A percentile compares a stretch with the other conserved stretches of the same genome.
phyloP scores from a whole-genome alignment of 2,113 vertebrate genomes.

The Guaruba guarouba region DNA sequence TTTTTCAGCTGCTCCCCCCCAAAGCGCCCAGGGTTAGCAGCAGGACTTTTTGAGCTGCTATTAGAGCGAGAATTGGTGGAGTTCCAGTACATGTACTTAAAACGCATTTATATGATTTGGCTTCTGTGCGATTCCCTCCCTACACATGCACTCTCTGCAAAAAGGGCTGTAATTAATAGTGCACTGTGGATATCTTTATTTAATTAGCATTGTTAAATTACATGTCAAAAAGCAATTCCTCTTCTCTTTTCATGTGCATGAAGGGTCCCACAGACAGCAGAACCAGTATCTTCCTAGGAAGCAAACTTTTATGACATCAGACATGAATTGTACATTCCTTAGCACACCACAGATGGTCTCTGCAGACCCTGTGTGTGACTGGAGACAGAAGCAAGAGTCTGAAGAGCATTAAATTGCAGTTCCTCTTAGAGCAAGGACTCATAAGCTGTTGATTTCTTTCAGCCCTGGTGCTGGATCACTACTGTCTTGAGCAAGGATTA shows the following conservation, averaged over 20 bases:
- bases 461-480: neutral
- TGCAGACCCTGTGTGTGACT: neutral
- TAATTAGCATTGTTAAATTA: neutral
- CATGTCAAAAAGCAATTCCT: neutral
- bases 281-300: neutral
- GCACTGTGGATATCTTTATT: conserved; percentile 23
- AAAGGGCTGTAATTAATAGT: conserved; percentile 27
- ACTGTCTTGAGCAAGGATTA: neutral
- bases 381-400: neutral
- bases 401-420: neutral
- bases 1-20: neutral
- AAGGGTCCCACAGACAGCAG: neutral
- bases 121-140: neutral
- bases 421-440: neutral
- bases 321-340: neutral
- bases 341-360: neutral
- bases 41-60: neutral
- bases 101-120: neutral
- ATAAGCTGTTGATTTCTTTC: neutral
- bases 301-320: neutral
- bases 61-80: neutral
- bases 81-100: neutral
- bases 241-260: neutral
- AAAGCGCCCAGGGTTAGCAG: neutral
- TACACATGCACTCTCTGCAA: neutral